Conservation (phyloP, 1,140 invertebrate species). For the Zophobas morio region DNA sequence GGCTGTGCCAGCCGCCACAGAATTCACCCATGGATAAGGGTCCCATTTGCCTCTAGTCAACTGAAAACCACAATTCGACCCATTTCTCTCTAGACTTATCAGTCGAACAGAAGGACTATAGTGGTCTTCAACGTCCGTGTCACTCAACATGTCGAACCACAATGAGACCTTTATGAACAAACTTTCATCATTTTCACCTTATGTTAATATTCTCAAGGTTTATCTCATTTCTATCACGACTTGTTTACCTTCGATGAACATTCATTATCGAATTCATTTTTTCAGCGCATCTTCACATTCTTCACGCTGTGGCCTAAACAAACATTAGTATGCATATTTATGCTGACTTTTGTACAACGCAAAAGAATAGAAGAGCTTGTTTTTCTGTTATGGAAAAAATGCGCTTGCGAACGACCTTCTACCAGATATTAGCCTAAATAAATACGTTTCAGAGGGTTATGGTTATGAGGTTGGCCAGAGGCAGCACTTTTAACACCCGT, state of each 20-base stretch:
- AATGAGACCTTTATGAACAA: conserved; percentile 48
- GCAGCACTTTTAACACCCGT: conserved; percentile 10
- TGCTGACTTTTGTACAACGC: neutral
- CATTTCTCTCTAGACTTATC: conserved; percentile 62
- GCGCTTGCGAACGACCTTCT: conserved; percentile 1
- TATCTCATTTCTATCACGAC: conserved; percentile 47
- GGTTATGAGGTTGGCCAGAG: conserved; percentile 4
- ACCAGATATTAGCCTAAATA: conserved; percentile 31
- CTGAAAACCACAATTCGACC: conserved; percentile 74
- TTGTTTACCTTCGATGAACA: conserved; percentile 52
- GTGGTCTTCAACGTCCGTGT: conserved; percentile 62
- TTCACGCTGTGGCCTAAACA: neutral
- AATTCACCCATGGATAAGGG: conserved; percentile 79
- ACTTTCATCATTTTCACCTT: conserved; percentile 62
- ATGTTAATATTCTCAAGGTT: conserved; percentile 62
- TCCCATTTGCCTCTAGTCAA: conserved; percentile 79
- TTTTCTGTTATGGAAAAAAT: neutral
- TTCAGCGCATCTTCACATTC: conserved; percentile 26
- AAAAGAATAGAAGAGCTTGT: conserved; percentile 2
- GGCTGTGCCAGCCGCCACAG: conserved; percentile 69
- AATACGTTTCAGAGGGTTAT: conserved; percentile 24
- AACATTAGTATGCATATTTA: conserved; percentile 8
- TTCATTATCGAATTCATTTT: conserved; percentile 43
- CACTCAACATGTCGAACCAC: conserved; percentile 56
- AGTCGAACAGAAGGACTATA: conserved; percentile 63